A percentile compares a stretch with the other conserved stretches of the same genome.
phyloP scores from a whole-genome alignment of 2,888 invertebrate genomes.

The Thera obeliscata region DNA sequence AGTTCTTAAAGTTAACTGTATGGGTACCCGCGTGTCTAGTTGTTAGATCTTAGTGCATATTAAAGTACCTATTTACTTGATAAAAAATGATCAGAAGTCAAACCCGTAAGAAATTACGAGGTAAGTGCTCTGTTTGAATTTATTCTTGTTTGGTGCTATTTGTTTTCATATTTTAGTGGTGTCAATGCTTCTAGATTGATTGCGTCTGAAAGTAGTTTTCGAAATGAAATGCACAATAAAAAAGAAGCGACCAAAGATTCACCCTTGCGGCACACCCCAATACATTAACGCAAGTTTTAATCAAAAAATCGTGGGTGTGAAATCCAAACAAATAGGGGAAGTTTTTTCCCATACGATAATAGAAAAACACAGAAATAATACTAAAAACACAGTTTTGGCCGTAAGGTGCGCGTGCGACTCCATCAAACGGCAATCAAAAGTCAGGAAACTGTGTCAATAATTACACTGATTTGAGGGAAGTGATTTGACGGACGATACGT shows the following conservation, averaged over 20 bases:
- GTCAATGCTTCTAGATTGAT: slow-evolving; percentile 37
- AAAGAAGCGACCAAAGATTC: slow-evolving; percentile 67
- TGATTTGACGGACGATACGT: slow-evolving; percentile 57
- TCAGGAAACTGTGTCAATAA: slow-evolving; percentile 70
- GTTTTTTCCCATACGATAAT: slow-evolving; percentile 82
- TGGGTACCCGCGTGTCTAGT: background rate
- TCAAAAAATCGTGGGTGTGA: slow-evolving; percentile 81
- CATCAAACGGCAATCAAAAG: slow-evolving; percentile 68
- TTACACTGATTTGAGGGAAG: slow-evolving; percentile 60
- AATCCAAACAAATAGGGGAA: slow-evolving; percentile 78
- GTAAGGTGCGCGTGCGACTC: slow-evolving; percentile 64
- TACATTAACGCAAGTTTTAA: slow-evolving; percentile 73
- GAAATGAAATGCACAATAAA: slow-evolving; percentile 50
- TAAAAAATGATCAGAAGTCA: slow-evolving; percentile 19
- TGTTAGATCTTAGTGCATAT: background rate
- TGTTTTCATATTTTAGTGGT: background rate
- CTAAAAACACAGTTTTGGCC: slow-evolving; percentile 61
- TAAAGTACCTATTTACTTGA: background rate
- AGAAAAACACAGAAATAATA: slow-evolving; percentile 69
- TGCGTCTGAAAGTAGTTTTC: slow-evolving; percentile 37
- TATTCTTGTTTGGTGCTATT: background rate
- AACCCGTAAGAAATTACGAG: slow-evolving; percentile 13
- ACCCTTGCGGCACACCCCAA: slow-evolving; percentile 76
- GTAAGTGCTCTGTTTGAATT: slow-evolving; percentile 7
- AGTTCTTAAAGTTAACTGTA: background rate